Percentiles rank a stretch among this genome's conserved stretches.
These are phyloP conservation scores for Chironomus striatipennis DNA, from an alignment of 1,140 invertebrate genomes.

Conservation along the genomic window DNA sequence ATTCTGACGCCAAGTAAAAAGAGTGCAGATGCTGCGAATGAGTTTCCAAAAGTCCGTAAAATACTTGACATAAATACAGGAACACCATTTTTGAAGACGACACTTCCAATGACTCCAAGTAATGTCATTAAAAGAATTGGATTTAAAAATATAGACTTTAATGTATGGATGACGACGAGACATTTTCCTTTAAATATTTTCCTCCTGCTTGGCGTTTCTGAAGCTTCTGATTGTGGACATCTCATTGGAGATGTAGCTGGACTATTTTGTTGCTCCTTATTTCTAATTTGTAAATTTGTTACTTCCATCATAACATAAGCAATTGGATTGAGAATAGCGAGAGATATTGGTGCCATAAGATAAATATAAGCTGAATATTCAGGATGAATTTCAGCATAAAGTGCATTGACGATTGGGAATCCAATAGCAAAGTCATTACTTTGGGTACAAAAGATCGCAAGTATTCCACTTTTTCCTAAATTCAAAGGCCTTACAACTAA, in stretches of 20 bases:
- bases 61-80: constrained; percentile 66
- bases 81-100: constrained; percentile 66
- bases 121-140: constrained; percentile 89
- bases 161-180: constrained; percentile 40
- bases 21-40: constrained; percentile 84
- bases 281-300: constrained; percentile 47
- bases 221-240: constrained; percentile 23
- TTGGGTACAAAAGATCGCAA: constrained; percentile 92
- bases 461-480: constrained; percentile 76
- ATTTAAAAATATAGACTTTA: constrained; percentile 71
- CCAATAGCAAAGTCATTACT: constrained; percentile 98
- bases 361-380: constrained; percentile 89
- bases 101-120: constrained; percentile 80
- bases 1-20: constrained; percentile 86
- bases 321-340: constrained; percentile 87
- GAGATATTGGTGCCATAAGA: constrained; percentile 86
- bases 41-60: constrained; percentile 71
- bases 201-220: constrained; percentile 28
- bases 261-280: constrained; percentile 32
- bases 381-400: constrained; percentile 70
- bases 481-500: constrained; percentile 70
- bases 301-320: constrained; percentile 88
- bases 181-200: constrained; percentile 34
- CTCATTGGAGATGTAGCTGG: constrained; percentile 22
- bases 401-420: constrained; percentile 78